phyloP scores from a whole-genome alignment of 1,140 invertebrate species.

The Hermetia illucens region DNA sequence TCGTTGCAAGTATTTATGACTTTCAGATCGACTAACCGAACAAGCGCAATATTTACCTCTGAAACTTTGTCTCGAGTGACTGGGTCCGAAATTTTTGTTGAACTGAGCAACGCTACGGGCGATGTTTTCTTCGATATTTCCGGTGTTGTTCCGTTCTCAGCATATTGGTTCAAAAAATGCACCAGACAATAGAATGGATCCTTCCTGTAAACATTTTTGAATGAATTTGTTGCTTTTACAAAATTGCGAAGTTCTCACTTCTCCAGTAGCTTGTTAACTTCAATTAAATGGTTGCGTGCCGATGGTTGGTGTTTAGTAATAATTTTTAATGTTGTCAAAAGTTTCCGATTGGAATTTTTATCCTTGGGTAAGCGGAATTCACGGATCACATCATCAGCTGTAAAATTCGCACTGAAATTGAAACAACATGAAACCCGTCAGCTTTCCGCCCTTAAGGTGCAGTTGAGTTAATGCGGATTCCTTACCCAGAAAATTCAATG shows the following conservation, averaged over 20 bases:
- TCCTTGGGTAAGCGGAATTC: conserved; percentile 18
- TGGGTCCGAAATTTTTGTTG: conserved; percentile 8
- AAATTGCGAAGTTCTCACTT: too few species aligned
- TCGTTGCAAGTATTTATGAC: too few species aligned
- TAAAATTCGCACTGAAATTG: conserved; percentile 13
- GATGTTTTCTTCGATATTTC: conserved; percentile 11
- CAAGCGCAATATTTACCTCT: conserved; percentile 14
- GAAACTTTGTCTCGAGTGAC: conserved; percentile 12
- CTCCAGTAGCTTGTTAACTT: conserved; percentile 11
- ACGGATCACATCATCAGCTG: conserved; percentile 15
- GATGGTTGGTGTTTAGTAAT: conserved; percentile 20
- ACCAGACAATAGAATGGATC: conserved; percentile 23
- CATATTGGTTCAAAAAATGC: conserved; percentile 17
- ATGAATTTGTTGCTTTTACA: too few species aligned
- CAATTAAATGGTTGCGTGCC: conserved; percentile 10
- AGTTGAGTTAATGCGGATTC: too few species aligned
- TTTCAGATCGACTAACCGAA: too few species aligned
- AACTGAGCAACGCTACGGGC: conserved; percentile 16
- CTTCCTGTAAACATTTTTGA: conserved; percentile 14
- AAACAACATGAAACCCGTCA: too few species aligned
- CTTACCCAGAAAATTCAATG: too few species aligned
- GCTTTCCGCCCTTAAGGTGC: too few species aligned
- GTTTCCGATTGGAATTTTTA: conserved; percentile 11
- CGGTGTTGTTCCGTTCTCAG: conserved; percentile 8
- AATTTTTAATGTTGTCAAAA: conserved; percentile 13